A percentile compares a stretch with the other conserved stretches of the same genome.
Conservation (phyloP, 2,113 vertebrate genomes). For the Aegithalos caudatus region DNA sequence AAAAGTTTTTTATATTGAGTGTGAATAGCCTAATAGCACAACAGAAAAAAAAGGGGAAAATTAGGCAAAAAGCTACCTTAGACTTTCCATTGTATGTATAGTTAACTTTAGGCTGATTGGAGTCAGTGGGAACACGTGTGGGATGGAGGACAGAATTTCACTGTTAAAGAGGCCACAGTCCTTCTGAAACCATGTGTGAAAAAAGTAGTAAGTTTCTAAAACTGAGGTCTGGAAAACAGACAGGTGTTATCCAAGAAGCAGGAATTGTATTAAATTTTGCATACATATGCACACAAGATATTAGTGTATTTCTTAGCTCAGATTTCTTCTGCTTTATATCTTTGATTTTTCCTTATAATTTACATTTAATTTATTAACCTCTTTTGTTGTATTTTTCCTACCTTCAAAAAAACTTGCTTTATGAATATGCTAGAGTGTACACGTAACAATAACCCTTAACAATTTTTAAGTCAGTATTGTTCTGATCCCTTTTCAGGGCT, state of each 20-base stretch:
- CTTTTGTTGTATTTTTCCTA: background rate
- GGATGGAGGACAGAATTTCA: background rate
- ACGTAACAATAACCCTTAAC: background rate
- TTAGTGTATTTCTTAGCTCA: background rate
- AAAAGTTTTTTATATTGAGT: background rate
- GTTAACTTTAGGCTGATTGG: background rate
- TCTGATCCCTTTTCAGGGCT: background rate
- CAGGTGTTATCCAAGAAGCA: background rate
- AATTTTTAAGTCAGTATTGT: background rate
- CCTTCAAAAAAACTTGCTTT: background rate
- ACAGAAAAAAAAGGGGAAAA: background rate
- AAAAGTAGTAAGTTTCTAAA: background rate
- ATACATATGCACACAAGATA: background rate
- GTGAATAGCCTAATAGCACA: background rate
- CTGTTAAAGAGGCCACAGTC: background rate
- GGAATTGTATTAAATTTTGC: background rate
- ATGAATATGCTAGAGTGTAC: background rate
- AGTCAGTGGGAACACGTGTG: background rate
- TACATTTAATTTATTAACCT: background rate
- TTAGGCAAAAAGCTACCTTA: background rate
- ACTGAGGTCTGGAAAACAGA: background rate
- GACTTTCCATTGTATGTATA: background rate
- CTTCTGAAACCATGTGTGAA: background rate
- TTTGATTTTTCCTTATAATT: background rate
- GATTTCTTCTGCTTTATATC: background rate